Evolutionary conservation across 2,113 vertebrate genomes (phyloP).

Genomic region (Oreochromis aureus): DNA sequence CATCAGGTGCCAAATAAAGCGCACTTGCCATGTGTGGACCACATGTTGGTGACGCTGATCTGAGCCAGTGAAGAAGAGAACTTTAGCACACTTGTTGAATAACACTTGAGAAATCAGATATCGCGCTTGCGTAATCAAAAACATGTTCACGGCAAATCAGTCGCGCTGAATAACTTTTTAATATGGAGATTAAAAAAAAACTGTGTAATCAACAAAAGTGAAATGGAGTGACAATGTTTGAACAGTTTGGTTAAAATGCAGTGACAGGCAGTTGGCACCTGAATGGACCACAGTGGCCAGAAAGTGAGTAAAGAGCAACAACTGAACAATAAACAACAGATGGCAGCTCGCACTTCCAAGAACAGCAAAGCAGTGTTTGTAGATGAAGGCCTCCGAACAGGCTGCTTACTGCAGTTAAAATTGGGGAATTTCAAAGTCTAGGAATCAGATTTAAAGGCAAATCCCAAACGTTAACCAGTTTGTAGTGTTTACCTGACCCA

Average conservation of each 20-base stretch:
- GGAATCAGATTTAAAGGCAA: neutral
- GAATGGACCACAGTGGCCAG: neutral
- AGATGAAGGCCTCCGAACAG: neutral
- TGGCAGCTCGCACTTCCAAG: conserved; percentile 27
- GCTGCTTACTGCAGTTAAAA: neutral
- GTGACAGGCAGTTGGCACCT: conserved; percentile 7
- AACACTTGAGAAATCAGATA: neutral
- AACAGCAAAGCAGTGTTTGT: conserved; percentile 29
- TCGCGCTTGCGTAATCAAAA: neutral
- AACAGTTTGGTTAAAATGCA: conserved; percentile 7
- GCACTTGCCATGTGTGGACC: conserved; percentile 31
- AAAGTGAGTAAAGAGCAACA: conserved; percentile 15
- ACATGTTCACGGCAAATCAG: neutral
- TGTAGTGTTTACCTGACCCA: neutral
- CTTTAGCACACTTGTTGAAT: neutral
- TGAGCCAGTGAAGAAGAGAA: neutral
- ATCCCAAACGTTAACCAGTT: neutral
- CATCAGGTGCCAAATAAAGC: conserved; percentile 39
- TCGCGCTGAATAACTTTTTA: neutral
- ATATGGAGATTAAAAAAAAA: neutral
- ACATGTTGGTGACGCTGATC: conserved; percentile 28
- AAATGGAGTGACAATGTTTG: neutral
- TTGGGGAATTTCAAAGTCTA: conserved; percentile 3
- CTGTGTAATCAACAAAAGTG: neutral
- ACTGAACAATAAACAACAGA: conserved; percentile 47